A percentile compares a stretch with the other conserved stretches of the same genome.
These are phyloP conservation scores for Quiscalus mexicanus DNA, from an alignment of 2,113 vertebrate species.

Conservation along the genomic window DNA sequence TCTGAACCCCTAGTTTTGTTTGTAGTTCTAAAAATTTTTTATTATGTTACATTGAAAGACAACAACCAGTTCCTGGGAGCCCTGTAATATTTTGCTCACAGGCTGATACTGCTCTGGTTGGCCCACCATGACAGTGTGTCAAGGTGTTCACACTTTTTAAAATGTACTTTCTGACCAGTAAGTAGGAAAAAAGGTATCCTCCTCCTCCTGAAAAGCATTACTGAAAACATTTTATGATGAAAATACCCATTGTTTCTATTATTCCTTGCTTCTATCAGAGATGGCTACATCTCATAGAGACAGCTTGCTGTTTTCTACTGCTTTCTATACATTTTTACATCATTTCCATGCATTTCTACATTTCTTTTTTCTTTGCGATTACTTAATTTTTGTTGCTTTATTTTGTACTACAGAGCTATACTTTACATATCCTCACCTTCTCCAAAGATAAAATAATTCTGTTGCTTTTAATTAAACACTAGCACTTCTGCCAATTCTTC, in stretches of 20 bases:
- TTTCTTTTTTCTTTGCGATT: background rate
- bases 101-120: background rate
- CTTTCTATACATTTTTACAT: background rate
- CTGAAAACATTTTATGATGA: background rate
- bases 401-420: background rate
- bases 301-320: background rate
- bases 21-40: background rate
- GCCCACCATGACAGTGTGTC: background rate
- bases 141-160: background rate
- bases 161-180: background rate
- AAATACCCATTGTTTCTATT: background rate
- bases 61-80: background rate
- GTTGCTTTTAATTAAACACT: slow-evolving; percentile 59
- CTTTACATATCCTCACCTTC: background rate
- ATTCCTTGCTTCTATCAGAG: background rate
- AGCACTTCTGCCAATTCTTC: slow-evolving; percentile 27
- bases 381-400: background rate
- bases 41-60: background rate
- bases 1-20: background rate
- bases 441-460: slow-evolving; percentile 17
- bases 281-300: background rate
- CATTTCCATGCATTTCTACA: background rate
- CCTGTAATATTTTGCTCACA: background rate
- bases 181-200: background rate
- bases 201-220: background rate